Evolutionary conservation across 2,797 vertebrate genomes (phyloP), one percentile per base, ranked within the genome.

Genomic region (Acrocephalus scirpaceus): DNA sequence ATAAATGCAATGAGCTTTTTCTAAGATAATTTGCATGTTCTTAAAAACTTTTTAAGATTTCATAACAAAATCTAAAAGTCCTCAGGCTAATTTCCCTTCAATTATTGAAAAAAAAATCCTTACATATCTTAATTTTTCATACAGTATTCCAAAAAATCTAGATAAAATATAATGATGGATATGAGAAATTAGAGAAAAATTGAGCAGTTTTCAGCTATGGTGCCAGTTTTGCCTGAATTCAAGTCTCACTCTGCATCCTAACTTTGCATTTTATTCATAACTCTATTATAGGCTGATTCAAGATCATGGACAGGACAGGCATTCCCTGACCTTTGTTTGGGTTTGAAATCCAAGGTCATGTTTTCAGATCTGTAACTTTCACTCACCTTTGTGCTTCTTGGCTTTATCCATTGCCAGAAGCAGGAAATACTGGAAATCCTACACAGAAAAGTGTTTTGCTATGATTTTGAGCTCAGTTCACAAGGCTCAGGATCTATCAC

Each of bases 401-500:
- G 91, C 90, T 90, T 70, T 70, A 94, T 45, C 62, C 40, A 5
- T n/a, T 77, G 57, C 66, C 51, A 95, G 88, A 92, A 95, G 81
- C 72, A 88, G 83, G 80, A 86, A 94, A 78, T 69, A 77, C 70
- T 92, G 69, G 67, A 92, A 88, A 93, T 93, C 86, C 75, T 92
- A 34, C 47, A 67, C 10, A 76, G n/a, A 75, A 80, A 82, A 80
- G 51, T 80, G 71, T 95, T 95, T 87, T 84, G 61, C 79, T 91
- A 65, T 77, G 82, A 82, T 77, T 78, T 93, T 86, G 75, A 87
- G 54, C 77, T 94, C 81, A 26, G 60, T 85, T 90, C 71, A 86
- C n/a, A 72, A 86, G 84, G 64, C 48, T 88, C 30, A 27, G 83
- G 65, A 95, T 93, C 88, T 80, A 87, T 95, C 96, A 96, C 64